phyloP scores from a whole-genome alignment of 2,113 vertebrate genomes.

The Agapornis roseicollis region DNA sequence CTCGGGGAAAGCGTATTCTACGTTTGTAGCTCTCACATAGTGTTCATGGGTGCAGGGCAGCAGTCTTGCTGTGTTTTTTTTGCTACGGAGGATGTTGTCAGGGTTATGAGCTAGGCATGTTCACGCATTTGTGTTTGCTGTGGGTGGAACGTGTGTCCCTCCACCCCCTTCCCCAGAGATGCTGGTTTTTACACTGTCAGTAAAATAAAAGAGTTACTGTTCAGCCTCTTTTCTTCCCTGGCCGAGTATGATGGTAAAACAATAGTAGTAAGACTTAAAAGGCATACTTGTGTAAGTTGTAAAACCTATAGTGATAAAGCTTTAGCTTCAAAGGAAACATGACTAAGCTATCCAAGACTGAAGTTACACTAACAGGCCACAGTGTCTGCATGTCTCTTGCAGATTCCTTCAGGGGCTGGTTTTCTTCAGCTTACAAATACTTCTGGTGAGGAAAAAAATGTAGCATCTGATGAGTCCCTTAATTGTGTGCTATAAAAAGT shows the following conservation, averaged over 20 bases:
- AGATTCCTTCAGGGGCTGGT: background rate
- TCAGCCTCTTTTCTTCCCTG: background rate
- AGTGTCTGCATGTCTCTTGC: background rate
- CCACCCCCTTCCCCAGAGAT: background rate
- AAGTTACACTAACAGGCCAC: background rate
- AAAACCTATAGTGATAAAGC: background rate
- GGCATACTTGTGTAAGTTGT: background rate
- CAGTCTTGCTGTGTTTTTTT: background rate
- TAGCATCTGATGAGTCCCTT: background rate
- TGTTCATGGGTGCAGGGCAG: no score
- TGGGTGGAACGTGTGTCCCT: background rate
- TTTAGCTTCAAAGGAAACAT: background rate
- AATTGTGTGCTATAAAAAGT: background rate
- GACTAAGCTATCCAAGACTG: background rate
- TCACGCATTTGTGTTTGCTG: background rate
- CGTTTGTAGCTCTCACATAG: fast-evolving
- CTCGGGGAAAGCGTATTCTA: background rate
- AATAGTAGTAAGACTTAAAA: background rate
- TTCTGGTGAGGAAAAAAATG: background rate
- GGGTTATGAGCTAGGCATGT: no score
- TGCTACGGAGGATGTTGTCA: background rate
- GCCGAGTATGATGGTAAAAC: background rate
- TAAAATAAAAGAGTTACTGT: background rate
- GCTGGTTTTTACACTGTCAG: background rate
- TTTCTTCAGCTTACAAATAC: background rate